phyloP scores from a whole-genome alignment of 1,140 invertebrate species.

The Anoplolepis gracilipes region DNA sequence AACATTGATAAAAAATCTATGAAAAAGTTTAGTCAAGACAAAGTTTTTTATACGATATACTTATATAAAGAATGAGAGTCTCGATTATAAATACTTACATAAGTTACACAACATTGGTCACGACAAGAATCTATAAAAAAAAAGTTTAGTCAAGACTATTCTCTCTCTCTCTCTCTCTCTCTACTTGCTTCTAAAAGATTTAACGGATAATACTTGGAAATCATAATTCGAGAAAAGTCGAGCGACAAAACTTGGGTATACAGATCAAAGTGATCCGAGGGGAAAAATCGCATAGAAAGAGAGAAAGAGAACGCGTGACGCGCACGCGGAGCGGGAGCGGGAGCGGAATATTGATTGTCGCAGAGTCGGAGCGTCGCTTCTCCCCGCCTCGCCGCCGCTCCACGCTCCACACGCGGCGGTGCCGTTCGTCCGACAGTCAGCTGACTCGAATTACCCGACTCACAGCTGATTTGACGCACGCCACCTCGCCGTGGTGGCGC shows the following conservation, averaged over 20 bases:
- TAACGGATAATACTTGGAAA: not conserved
- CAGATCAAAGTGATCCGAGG: not conserved
- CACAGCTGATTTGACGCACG: constrained; percentile 79
- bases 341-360: constrained; percentile 79
- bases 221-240: not conserved
- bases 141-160: no score
- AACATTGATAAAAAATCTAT: no score
- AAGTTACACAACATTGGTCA: no score
- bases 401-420: constrained; percentile 43
- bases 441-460: constrained; percentile 81
- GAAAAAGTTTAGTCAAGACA: no score
- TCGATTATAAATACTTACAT: no score
- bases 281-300: no score
- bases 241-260: not conserved
- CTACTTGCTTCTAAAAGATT: not conserved
- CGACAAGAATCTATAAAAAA: no score
- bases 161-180: no score
- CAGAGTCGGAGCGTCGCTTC: constrained; percentile 67
- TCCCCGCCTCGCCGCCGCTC: not conserved
- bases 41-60: no score
- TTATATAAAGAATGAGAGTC: no score
- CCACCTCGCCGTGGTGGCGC: constrained; percentile 77
- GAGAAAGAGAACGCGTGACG: not conserved
- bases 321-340: not conserved
- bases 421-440: constrained; percentile 72